A percentile compares a stretch with the other conserved stretches of the same genome.
Evolutionary conservation across 1,140 invertebrate genomes (phyloP).

Genomic region (Tetraneura akinire): DNA sequence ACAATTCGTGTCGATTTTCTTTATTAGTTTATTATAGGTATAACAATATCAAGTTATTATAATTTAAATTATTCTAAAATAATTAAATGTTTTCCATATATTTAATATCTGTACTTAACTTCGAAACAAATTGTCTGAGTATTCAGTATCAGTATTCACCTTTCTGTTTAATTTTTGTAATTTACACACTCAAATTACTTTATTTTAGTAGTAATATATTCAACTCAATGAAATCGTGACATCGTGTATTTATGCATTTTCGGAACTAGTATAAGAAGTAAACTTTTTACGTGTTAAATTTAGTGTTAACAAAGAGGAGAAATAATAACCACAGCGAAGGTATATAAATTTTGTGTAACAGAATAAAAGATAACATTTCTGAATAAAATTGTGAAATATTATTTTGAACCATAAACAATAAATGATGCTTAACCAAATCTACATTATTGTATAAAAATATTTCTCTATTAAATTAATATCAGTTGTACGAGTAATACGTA

Average conservation of each 20-base stretch:
- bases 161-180: too few relatives aligned
- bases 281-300: background rate
- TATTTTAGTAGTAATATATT: too few relatives aligned
- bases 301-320: background rate
- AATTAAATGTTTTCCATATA: too few relatives aligned
- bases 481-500: background rate
- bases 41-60: too few relatives aligned
- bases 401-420: background rate
- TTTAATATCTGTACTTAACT: too few relatives aligned
- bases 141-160: too few relatives aligned
- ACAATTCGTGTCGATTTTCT: background rate
- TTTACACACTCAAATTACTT: too few relatives aligned
- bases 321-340: background rate
- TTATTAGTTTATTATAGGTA: too few relatives aligned
- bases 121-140: too few relatives aligned
- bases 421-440: constrained; percentile 16
- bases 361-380: background rate
- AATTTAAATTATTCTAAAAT: too few relatives aligned
- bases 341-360: background rate
- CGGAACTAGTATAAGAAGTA: background rate
- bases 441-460: background rate
- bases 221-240: too few relatives aligned
- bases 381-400: constrained; percentile 28
- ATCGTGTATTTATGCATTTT: too few relatives aligned
- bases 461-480: background rate